A percentile compares a stretch with the other conserved stretches of the same genome.
phyloP scores from a whole-genome alignment of 2,888 invertebrate genomes.

The Rhagophthalmus giganteus region DNA sequence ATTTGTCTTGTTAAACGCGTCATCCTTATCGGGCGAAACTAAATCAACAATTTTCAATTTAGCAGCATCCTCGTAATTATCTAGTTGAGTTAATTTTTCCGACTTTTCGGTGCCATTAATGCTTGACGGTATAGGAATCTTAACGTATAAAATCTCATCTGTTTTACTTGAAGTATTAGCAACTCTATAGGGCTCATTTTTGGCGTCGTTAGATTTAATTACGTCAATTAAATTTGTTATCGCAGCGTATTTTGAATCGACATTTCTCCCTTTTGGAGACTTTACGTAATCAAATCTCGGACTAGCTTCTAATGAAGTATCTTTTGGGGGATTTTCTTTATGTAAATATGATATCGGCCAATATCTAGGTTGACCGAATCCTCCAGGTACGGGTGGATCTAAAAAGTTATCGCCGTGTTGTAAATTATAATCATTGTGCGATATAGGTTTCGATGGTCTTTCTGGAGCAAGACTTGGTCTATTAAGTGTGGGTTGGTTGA shows the following conservation, averaged over 20 bases:
- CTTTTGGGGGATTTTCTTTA: slow-evolving; percentile 75
- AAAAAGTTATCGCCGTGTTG: slow-evolving; percentile 52
- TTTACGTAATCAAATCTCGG: slow-evolving; percentile 34
- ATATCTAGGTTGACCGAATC: slow-evolving; percentile 56
- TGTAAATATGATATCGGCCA: slow-evolving; percentile 86
- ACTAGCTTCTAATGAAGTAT: slow-evolving; percentile 41
- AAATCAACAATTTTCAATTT: slow-evolving; percentile 11
- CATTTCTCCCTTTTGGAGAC: slow-evolving; percentile 17
- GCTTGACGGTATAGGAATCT: slow-evolving; percentile 51
- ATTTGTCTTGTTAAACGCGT: neutral
- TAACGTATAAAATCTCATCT: slow-evolving; percentile 50
- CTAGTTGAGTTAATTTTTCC: slow-evolving; percentile 3
- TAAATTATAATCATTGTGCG: slow-evolving; percentile 53
- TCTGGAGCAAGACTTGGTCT: slow-evolving; percentile 46
- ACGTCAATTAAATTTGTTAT: slow-evolving; percentile 52
- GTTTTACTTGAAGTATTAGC: slow-evolving; percentile 45
- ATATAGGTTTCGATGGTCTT: slow-evolving; percentile 49
- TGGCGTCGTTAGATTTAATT: slow-evolving; percentile 50
- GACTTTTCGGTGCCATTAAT: slow-evolving; percentile 36
- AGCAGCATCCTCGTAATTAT: neutral
- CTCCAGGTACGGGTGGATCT: slow-evolving; percentile 58
- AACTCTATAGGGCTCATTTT: slow-evolving; percentile 50
- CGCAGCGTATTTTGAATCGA: slow-evolving; percentile 42
- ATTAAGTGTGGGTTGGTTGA: neutral
- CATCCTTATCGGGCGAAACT: neutral